Evolutionary conservation across 2,113 vertebrate species (phyloP).

Genomic region (Arvicanthis niloticus): DNA sequence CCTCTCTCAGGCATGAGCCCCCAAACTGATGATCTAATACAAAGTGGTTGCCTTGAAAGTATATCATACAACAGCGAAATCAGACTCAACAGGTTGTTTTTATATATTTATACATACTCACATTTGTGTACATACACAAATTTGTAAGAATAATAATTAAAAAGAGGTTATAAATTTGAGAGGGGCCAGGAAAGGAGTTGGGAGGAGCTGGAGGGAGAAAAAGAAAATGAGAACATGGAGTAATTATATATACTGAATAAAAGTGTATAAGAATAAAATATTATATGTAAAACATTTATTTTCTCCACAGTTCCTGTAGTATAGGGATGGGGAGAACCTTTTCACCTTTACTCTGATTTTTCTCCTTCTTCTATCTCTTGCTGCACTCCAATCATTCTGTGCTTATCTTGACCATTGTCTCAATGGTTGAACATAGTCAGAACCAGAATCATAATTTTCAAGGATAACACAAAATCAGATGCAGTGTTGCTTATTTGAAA

Average conservation of each 20-base stretch:
- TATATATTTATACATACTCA: neutral
- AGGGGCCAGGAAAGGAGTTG: neutral
- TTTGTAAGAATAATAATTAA: neutral
- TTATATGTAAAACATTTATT: neutral
- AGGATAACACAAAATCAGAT: neutral
- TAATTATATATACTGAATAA: neutral
- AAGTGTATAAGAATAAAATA: neutral
- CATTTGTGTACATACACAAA: too few relatives aligned
- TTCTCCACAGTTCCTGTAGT: neutral
- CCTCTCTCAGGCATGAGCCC: neutral
- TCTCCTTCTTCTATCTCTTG: neutral
- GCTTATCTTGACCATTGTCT: neutral
- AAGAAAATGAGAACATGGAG: too few relatives aligned
- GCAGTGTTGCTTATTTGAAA: neutral
- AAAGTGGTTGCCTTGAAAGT: neutral
- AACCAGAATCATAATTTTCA: constrained; percentile 3
- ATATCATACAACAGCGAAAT: neutral
- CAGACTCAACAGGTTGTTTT: neutral
- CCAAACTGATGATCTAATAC: neutral
- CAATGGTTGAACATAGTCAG: neutral
- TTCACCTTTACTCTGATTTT: neutral
- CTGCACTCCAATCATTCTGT: neutral
- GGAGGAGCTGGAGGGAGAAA: neutral
- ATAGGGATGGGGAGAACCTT: neutral
- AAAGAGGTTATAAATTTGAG: neutral